phyloP scores from a whole-genome alignment of 2,888 invertebrate genomes.

The Crocallis elinguaria region DNA sequence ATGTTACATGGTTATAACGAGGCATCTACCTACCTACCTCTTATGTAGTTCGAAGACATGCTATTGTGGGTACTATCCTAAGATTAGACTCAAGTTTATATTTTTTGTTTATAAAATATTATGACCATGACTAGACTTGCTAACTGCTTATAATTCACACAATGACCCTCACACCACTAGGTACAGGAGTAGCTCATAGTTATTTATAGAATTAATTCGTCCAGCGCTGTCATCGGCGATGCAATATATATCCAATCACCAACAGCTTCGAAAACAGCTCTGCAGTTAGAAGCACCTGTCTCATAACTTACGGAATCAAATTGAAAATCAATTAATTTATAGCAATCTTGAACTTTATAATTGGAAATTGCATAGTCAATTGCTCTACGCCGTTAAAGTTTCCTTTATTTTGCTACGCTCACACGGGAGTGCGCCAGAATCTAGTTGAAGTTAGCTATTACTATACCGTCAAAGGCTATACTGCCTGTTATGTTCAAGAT shows the following conservation, averaged over 20 bases:
- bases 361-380: slow-evolving; percentile 1
- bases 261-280: slow-evolving; percentile 15
- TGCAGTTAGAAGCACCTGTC: slow-evolving; percentile 31
- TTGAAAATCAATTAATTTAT: slow-evolving; percentile 3
- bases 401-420: too few relatives aligned
- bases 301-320: slow-evolving; percentile 2
- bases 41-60: too few relatives aligned
- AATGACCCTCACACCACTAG: neutral
- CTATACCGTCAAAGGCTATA: too few relatives aligned
- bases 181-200: slow-evolving; percentile 1
- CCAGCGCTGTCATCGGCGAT: neutral
- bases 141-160: neutral
- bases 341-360: slow-evolving; percentile 1
- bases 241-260: slow-evolving; percentile 11
- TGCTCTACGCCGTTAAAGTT: too few relatives aligned
- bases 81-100: too few relatives aligned
- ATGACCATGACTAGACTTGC: neutral
- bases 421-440: neutral
- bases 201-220: slow-evolving; percentile 5
- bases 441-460: too few relatives aligned
- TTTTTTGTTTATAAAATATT: too few relatives aligned
- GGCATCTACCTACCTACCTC: too few relatives aligned
- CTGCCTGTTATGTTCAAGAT: too few relatives aligned
- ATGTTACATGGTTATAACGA: too few relatives aligned
- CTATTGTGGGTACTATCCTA: too few relatives aligned